A percentile compares a stretch with the other conserved stretches of the same genome.
phyloP scores from a whole-genome alignment of 2,797 vertebrate genomes.

The Pelobates cultripes region DNA sequence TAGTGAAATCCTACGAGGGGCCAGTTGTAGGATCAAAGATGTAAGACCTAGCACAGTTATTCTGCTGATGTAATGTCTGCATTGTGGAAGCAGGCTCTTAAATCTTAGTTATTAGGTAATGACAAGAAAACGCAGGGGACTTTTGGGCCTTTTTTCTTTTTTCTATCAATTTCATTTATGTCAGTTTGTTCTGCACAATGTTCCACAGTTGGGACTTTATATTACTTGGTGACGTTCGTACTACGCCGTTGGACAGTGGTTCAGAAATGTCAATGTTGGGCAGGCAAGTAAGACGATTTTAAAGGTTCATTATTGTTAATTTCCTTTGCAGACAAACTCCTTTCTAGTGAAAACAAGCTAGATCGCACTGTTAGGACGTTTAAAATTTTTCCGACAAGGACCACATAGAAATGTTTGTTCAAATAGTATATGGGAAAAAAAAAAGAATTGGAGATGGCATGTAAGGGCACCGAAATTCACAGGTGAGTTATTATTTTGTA shows the following conservation, averaged over 20 bases:
- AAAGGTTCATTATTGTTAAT: no score
- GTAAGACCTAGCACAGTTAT: conserved; percentile 4
- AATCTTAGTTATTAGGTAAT: conserved; percentile 57
- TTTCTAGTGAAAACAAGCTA: no score
- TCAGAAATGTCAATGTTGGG: background rate
- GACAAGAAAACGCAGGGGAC: conserved; percentile 41
- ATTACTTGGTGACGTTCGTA: conserved; percentile 4
- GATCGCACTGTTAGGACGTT: no score
- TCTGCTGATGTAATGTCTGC: conserved; percentile 52
- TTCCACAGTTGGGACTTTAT: background rate
- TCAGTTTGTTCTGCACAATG: conserved; percentile 13
- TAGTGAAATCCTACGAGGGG: conserved; percentile 4
- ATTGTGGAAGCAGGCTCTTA: conserved; percentile 38
- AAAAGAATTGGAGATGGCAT: no score
- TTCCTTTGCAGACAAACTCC: no score
- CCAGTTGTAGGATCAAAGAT: conserved; percentile 31
- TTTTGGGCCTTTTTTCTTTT: conserved; percentile 18
- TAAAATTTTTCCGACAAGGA: no score
- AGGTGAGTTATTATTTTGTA: no score
- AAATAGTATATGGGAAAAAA: no score
- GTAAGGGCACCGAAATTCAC: no score
- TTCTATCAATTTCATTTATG: conserved; percentile 35
- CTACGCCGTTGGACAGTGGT: background rate
- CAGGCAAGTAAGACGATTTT: background rate
- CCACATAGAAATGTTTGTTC: no score